Percentiles rank a stretch among this genome's conserved stretches.
Conservation (phyloP, 2,113 vertebrate genomes). For the Hiodon tergisus region DNA sequence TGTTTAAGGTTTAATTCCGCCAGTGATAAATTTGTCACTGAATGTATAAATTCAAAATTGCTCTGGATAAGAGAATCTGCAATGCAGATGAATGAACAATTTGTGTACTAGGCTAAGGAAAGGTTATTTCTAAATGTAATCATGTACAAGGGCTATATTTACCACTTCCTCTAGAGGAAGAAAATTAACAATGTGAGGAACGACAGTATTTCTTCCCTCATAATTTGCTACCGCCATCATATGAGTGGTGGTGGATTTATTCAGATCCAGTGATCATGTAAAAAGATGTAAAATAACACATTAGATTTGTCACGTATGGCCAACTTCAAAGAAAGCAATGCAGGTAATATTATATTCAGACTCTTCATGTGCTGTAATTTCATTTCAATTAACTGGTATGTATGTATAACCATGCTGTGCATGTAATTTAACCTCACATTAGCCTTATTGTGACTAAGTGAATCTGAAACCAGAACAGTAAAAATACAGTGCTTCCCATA, state of each 20-base stretch:
- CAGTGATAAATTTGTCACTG: too few species aligned
- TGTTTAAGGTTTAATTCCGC: too few species aligned
- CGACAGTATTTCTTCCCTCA: slow-evolving; percentile 7
- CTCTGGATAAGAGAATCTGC: too few species aligned
- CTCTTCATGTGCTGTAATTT: too few species aligned
- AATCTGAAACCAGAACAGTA: not conserved
- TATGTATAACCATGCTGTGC: too few species aligned
- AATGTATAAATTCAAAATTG: too few species aligned
- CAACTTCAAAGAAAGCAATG: not conserved
- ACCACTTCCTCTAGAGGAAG: not conserved
- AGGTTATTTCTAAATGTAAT: not conserved
- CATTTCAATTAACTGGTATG: too few species aligned
- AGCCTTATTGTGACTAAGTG: too few species aligned
- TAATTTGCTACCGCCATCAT: slow-evolving; percentile 35
- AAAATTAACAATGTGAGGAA: not conserved
- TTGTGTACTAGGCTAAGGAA: not conserved
- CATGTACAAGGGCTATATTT: not conserved
- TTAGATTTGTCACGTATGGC: not conserved
- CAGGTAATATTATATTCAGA: too few species aligned
- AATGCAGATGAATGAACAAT: too few species aligned
- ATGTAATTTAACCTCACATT: too few species aligned
- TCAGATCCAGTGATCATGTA: not conserved
- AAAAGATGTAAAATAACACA: too few species aligned
- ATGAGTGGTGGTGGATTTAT: slow-evolving; percentile 21
- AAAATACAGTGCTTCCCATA: slow-evolving; percentile 40